A percentile compares a stretch with the other conserved stretches of the same genome.
Conservation (phyloP, 2,888 invertebrate species). For the Luffia ferchaultella region DNA sequence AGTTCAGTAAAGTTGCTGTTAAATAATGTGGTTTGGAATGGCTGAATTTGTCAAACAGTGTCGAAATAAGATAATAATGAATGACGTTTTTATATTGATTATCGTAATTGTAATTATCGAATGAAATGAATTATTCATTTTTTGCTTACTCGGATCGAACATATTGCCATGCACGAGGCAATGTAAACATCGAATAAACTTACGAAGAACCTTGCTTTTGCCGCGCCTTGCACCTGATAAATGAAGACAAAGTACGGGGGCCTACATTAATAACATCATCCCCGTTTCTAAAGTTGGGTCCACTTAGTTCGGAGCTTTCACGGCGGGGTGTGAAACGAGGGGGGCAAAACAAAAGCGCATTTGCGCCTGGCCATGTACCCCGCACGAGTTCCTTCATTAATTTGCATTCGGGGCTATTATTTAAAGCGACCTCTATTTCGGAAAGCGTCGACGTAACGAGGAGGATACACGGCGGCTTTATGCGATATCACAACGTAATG, state of each 20-base stretch:
- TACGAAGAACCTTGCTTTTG: no score
- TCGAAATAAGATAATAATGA: no score
- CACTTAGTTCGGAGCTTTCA: not conserved
- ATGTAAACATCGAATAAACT: no score
- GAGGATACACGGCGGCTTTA: not conserved
- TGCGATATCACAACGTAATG: not conserved
- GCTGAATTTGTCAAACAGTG: no score
- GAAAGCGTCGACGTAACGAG: not conserved
- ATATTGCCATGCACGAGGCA: no score
- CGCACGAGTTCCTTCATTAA: not conserved
- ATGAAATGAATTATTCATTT: no score
- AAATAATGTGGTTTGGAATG: no score
- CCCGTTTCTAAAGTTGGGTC: not conserved
- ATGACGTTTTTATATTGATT: no score
- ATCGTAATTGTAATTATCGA: no score
- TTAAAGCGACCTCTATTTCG: not conserved
- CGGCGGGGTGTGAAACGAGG: not conserved
- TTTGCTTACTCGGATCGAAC: no score
- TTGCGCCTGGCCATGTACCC: not conserved
- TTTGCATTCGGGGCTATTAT: not conserved
- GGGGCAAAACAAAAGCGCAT: not conserved
- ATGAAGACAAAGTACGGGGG: not conserved
- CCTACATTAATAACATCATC: not conserved
- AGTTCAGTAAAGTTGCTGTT: no score
- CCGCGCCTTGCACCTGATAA: no score